Conservation (phyloP, 2,113 vertebrate genomes). For the Tretioscincus oriximinensis region DNA sequence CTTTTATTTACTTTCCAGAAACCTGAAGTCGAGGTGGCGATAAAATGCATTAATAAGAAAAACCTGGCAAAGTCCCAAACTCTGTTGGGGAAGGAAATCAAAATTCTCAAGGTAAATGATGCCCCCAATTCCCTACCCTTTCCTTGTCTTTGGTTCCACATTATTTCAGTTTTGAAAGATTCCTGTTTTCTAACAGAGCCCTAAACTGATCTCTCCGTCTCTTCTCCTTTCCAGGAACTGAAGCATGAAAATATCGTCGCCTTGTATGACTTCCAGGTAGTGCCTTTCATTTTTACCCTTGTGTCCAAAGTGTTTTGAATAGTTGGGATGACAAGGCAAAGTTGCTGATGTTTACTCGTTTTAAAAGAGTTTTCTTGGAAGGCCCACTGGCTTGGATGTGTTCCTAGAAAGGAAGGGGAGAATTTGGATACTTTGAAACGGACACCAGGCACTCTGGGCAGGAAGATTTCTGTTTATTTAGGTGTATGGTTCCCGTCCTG, state of each 20-base stretch:
- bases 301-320: neutral
- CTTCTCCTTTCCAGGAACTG: slow-evolving; percentile 81
- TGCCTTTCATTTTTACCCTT: neutral
- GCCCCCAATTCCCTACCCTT: too few relatives aligned
- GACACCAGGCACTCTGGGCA: neutral
- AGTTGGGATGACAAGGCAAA: neutral
- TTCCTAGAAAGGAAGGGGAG: neutral
- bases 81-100: slow-evolving; percentile 93
- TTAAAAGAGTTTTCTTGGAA: neutral
- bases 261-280: slow-evolving; percentile 95
- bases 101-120: slow-evolving; percentile 90
- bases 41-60: slow-evolving; percentile 98
- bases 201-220: neutral
- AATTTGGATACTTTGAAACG: neutral
- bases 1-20: slow-evolving; percentile 76
- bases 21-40: slow-evolving; percentile 90
- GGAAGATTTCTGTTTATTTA: neutral
- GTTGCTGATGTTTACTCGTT: slow-evolving; percentile 11
- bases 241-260: slow-evolving; percentile 97
- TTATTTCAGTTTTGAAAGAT: neutral
- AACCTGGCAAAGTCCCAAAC: slow-evolving; percentile 93
- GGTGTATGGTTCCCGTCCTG: too few relatives aligned
- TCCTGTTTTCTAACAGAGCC: neutral
- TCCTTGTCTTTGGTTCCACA: too few relatives aligned
- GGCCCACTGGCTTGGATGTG: too few relatives aligned